Percentiles rank a stretch among this genome's conserved stretches.
Evolutionary conservation across 2,888 invertebrate genomes (phyloP).

Genomic region (Andrena praecox): DNA sequence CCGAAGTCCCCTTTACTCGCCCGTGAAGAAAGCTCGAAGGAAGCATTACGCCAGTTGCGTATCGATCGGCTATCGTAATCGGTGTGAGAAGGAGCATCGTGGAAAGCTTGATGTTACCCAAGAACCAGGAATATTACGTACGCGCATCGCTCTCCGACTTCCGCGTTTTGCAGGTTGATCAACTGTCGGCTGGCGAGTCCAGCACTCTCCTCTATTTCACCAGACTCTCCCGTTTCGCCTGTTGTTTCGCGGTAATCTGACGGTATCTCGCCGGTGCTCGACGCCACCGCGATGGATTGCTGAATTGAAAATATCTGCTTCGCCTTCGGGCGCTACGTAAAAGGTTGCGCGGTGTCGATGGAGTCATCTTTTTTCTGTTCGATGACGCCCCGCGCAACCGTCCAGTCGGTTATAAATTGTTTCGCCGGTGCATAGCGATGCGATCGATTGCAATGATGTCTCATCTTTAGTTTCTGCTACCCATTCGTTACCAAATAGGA

Average conservation of each 20-base stretch:
- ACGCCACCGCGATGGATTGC: constrained; percentile 81
- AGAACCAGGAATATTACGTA: constrained; percentile 76
- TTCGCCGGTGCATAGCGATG: background rate
- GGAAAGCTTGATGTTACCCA: constrained; percentile 73
- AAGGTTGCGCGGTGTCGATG: constrained; percentile 50
- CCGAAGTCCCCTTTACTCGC: background rate
- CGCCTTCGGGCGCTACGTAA: constrained; percentile 65
- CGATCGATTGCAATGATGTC: too few relatives aligned
- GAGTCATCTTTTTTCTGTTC: constrained; percentile 27
- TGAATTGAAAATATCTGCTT: constrained; percentile 77
- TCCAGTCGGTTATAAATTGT: constrained; percentile 18
- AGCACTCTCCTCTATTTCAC: constrained; percentile 65
- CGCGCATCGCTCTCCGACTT: constrained; percentile 73
- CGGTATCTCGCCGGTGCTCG: constrained; percentile 58
- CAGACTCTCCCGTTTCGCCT: constrained; percentile 53
- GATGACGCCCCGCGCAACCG: background rate
- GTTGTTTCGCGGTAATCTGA: constrained; percentile 36
- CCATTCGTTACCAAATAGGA: too few relatives aligned
- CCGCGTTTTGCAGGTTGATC: constrained; percentile 78
- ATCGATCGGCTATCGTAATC: constrained; percentile 79
- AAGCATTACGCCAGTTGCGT: constrained; percentile 8
- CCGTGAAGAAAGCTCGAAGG: background rate
- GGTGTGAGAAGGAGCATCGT: constrained; percentile 54
- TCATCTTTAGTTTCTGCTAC: too few relatives aligned
- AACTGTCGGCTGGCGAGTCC: constrained; percentile 51